Base-by-base conservation (phyloP, 2,888 invertebrate genomes). In the Phragmatobia fuliginosa region DNA sequence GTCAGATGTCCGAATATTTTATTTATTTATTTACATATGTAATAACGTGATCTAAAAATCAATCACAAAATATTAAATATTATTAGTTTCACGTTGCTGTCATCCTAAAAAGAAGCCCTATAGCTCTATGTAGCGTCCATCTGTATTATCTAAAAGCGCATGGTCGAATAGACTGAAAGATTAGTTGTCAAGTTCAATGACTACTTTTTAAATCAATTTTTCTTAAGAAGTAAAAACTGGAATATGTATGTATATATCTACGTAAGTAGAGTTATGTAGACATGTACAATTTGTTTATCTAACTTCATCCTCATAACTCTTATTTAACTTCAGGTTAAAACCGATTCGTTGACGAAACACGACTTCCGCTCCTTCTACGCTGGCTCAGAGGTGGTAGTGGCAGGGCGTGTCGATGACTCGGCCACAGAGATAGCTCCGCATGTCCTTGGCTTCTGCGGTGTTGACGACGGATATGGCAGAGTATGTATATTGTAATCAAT, bases 361-460 rank as follows among this genome's bases (percentile, higher is more conserved):
- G 85, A 91, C 70, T 96, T 96, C 91, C 95, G 96, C 49, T 95
- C 96, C 32, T 94, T 95, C 82, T 97, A 96, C 88, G 89, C 90
- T 1, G 97, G 97, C n/a, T 94, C 96, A 0, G 97, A 97, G 89
- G 83, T 96, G 60, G 96, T 97, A 31, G 96, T 97, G 32, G 96
- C 96, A 8, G 97, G 97, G 0, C 90, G 90, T 75, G 56, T 93
- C 25, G 82, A 73, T 0, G 84, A 85, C 25, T 81, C 70, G 32
- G 88, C 78, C 31, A 21, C 68, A 0, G 91, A 90, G 69, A 74
- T 94, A 33, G 77, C 86, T 41, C 88, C 93, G 3, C 84, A 82
- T 5, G 86, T 94, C 18, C 68, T 68, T 4, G 93, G 81, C 68
- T 88, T 88, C 85, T 92, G 93, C 78, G 91, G 91, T 1, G 86